Evolutionary conservation across 2,797 vertebrate genomes (phyloP), one percentile per base, ranked within the genome.

Genomic region (Microctenopoma stevenorrisi): DNA sequence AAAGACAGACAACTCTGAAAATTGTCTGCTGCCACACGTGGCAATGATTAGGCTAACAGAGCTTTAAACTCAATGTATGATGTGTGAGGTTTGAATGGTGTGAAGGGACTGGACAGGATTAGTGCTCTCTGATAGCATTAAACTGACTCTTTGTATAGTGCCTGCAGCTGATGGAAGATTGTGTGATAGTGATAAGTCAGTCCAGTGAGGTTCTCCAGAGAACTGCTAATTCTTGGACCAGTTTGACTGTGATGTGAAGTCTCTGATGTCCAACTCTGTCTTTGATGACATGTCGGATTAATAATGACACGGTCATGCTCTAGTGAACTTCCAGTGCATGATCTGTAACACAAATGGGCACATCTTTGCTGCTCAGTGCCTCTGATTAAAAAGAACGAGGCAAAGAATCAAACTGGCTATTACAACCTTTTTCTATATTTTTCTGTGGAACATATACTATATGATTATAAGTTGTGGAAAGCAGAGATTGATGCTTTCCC

Each of bases 281-380:
- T 87, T 81, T 76, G 82, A 90, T 84, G 67, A 67, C 68, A 78
- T 72, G 73, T 72, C 64, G 55, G 65, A 86, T 86, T 85, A 68
- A 82, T 79, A 78, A 70, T 83, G 73, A 82, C 80, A 69, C 38
- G 1, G 70, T 59, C 57, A 74, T 46, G 79, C 72, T 79, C 50
- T 48, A 56, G 60, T 72, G 56, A 74, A 72, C 30, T 52, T 82
- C 72, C 62, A 77, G 59, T 59, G 59, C 28, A 51, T 81, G 78
- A 87, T 81, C 70, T 78, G 59, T 63, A 73, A 77, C 70, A 84
- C 68, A 57, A 68, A 43, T 1, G 6, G 51, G 50, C 68, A 64
- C 51, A 37, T 76, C 14, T 38, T 47, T 59, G 69, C 53, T 60
- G 30, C 61, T 76, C n/a, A 30, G n/a, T 70, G 52, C 77, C 54